Evolutionary conservation across 2,797 vertebrate species (phyloP), one percentile per base, ranked within the genome.

Genomic region (Florisuga fusca): DNA sequence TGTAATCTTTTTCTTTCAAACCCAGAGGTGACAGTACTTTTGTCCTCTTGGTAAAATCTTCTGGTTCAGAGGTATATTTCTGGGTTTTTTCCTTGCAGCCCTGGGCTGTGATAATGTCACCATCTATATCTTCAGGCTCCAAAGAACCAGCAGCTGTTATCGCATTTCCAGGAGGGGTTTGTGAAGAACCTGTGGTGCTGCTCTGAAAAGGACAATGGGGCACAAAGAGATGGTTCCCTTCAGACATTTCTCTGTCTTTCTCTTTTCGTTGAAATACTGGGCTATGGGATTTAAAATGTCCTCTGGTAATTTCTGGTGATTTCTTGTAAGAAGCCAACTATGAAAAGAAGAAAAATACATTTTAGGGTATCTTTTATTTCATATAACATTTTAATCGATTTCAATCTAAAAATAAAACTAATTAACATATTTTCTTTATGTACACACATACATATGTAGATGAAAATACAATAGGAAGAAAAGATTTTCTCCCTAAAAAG

Each of bases 201-300:
- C 75, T 90, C 81, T 92, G 84, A 34, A 64, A 43, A 26, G 74
- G n/a, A 66, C 55, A 43, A 25, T 96, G 97, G n/a, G 97, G 96
- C 57, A 97, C 61, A 27, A 76, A 97, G 16, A 59, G 34, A 29
- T 68, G 31, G 6, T 96, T 71, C 36, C 92, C 93, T 50, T 66
- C 81, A 59, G 46, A 29, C 27, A 33, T 20, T 21, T 93, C 95
- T 62, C 54, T 87, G 78, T 15, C 46, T 85, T 68, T 87, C 73
- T 93, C 86, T 67, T 85, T 94, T 36, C 92, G 94, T 90, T 92
- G 81, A 71, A 96, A 95, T 83, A 77, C 57, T 48, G 95, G 75
- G 66, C 79, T 95, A 31, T 84, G 80, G n/a, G 87, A 27, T 51
- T 79, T 94, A 61, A 72, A 93, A 88, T 91, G 81, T 46, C 36